These are phyloP conservation scores for Megalops atlanticus DNA, from an alignment of 2,113 vertebrate genomes.

Conservation along the genomic window DNA sequence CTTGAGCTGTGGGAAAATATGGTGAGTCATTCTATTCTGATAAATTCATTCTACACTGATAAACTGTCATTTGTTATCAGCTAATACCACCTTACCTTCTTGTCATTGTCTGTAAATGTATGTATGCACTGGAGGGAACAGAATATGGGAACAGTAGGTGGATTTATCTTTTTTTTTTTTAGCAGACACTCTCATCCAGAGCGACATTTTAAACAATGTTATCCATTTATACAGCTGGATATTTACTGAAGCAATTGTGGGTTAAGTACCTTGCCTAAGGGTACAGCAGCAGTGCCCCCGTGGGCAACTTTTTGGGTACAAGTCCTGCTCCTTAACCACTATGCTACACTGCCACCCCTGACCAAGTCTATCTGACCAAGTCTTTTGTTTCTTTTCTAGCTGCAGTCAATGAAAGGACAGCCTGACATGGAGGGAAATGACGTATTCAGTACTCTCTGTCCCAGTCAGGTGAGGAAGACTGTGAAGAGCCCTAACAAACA, in stretches of 20 bases:
- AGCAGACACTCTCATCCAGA: too few relatives aligned
- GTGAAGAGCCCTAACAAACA: neutral
- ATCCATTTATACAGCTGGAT: too few relatives aligned
- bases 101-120: neutral
- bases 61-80: neutral
- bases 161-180: too few relatives aligned
- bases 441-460: slow-evolving; percentile 49
- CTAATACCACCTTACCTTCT: neutral
- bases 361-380: slow-evolving; percentile 31
- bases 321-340: too few relatives aligned
- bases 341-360: neutral
- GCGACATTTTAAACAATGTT: too few relatives aligned
- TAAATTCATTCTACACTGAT: neutral
- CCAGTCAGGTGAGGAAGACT: slow-evolving; percentile 55
- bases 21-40: slow-evolving; percentile 53
- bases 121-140: neutral
- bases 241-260: too few relatives aligned
- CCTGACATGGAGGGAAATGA: slow-evolving; percentile 34
- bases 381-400: slow-evolving; percentile 43
- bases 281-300: too few relatives aligned
- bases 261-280: too few relatives aligned
- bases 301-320: too few relatives aligned
- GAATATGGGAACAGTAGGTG: neutral
- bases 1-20: slow-evolving; percentile 64
- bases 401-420: slow-evolving; percentile 52